Evolutionary conservation across 2,797 vertebrate genomes (phyloP).

Genomic region (Lycodopsis pacificus): DNA sequence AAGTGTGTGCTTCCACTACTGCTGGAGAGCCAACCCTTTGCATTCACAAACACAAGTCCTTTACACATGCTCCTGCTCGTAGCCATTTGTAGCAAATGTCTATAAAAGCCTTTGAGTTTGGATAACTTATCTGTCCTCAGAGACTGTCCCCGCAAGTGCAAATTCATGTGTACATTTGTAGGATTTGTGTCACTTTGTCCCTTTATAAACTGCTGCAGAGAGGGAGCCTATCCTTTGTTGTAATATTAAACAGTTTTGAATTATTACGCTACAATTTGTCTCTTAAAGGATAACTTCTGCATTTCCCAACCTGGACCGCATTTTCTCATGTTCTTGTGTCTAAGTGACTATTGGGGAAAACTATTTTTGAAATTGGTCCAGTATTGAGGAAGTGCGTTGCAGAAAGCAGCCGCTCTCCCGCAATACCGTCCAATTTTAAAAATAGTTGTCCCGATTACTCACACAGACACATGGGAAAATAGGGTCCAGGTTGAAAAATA

Average conservation of each 20-base stretch:
- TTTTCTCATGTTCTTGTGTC: background rate
- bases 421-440: background rate
- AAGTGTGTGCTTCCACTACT: constrained; percentile 34
- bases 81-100: constrained; percentile 21
- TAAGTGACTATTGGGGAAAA: background rate
- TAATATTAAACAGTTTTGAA: background rate
- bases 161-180: background rate
- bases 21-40: constrained; percentile 37
- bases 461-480: background rate
- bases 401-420: background rate
- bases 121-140: constrained; percentile 28
- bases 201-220: constrained; percentile 32
- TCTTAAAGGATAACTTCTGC: background rate
- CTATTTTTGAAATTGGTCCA: background rate
- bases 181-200: constrained; percentile 7
- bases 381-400: background rate
- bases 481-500: background rate
- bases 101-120: constrained; percentile 20
- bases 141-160: background rate
- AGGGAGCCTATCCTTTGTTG: constrained; percentile 14
- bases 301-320: background rate
- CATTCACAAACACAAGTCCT: constrained; percentile 17
- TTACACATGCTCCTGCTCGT: constrained; percentile 18
- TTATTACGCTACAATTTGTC: constrained; percentile 12
- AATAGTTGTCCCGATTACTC: background rate